A percentile compares a stretch with the other conserved stretches of the same genome.
These are phyloP conservation scores for Periophthalmus modestus DNA, from an alignment of 2,113 vertebrate species.

Conservation along the genomic window DNA sequence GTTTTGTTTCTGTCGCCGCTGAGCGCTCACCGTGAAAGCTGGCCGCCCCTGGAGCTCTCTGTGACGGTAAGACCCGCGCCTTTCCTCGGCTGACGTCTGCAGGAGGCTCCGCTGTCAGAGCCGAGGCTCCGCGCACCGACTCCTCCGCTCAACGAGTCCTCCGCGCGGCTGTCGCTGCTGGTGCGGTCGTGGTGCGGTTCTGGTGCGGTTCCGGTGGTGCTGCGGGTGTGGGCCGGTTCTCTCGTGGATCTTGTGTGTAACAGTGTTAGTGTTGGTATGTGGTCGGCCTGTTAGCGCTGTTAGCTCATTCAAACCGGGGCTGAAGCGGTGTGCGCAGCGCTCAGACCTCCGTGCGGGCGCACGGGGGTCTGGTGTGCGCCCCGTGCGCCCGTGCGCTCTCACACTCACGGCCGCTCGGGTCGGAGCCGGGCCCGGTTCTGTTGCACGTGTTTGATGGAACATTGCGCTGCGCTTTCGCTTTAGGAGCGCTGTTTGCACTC, in stretches of 20 bases:
- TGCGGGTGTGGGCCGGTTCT: background rate
- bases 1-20: conserved; percentile 58
- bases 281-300: conserved; percentile 32
- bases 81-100: conserved; percentile 52
- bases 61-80: conserved; percentile 79
- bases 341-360: background rate
- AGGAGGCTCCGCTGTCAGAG: conserved; percentile 3
- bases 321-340: conserved; percentile 22
- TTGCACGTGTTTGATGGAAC: background rate
- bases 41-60: conserved; percentile 80
- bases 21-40: conserved; percentile 74
- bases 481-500: background rate
- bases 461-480: background rate
- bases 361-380: no score
- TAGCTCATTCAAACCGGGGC: conserved; percentile 60
- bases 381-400: background rate
- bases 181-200: background rate
- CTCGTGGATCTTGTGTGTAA: background rate
- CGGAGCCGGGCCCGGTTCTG: background rate
- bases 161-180: background rate
- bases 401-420: background rate
- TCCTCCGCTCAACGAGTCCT: no score
- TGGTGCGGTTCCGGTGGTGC: no score
- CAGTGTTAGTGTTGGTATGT: conserved; percentile 8
- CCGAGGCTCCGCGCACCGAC: no score